These are phyloP conservation scores for Lasioglossum morio DNA, from an alignment of 2,888 invertebrate species.

Conservation along the genomic window DNA sequence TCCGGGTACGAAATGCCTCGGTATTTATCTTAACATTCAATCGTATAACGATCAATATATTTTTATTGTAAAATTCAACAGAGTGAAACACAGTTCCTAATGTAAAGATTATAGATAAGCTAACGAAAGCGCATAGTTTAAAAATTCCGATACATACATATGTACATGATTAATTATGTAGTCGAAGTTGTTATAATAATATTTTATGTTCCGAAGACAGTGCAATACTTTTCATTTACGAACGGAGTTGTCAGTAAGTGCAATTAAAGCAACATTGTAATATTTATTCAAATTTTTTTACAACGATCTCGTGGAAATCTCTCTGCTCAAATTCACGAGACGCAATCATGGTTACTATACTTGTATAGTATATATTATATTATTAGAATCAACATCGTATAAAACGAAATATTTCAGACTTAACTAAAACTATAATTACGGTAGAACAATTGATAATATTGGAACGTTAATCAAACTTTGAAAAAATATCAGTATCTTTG, in stretches of 20 bases:
- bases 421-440: not conserved
- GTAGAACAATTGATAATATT: not conserved
- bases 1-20: not conserved
- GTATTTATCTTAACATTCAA: not conserved
- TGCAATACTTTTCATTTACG: slow-evolving; percentile 18
- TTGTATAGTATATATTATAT: not conserved
- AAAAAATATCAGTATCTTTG: slow-evolving; percentile 11
- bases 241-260: slow-evolving; percentile 3
- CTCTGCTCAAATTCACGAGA: slow-evolving; percentile 21
- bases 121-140: not conserved
- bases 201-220: not conserved
- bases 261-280: slow-evolving; percentile 19
- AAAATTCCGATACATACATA: slow-evolving; percentile 7
- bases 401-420: not conserved
- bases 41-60: not conserved
- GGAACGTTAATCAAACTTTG: not conserved
- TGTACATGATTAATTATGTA: slow-evolving; percentile 7
- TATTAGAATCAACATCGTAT: not conserved
- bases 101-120: not conserved
- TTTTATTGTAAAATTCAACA: slow-evolving; percentile 5
- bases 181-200: slow-evolving; percentile 5
- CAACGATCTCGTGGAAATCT: not conserved
- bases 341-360: not conserved
- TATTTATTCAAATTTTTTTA: slow-evolving; percentile 23
- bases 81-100: slow-evolving; percentile 3